Base-by-base conservation (phyloP, 2,888 invertebrate genomes). In the Drosophila acutilabella region DNA sequence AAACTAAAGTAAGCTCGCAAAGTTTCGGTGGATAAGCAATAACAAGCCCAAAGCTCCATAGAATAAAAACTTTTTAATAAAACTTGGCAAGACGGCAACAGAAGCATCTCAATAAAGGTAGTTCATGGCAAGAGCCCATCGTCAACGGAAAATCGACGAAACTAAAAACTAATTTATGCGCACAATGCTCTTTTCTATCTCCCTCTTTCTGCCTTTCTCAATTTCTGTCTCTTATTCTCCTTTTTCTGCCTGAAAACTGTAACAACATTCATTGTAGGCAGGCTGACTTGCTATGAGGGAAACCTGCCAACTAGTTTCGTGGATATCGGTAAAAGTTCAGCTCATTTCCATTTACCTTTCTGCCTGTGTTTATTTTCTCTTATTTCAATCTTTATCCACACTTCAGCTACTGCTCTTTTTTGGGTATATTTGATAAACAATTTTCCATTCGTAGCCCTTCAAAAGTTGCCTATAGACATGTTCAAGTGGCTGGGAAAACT, bases 391-490 rank as follows among this genome's bases (percentile, higher is more conserved):
- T 56, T 74, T 51, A 41, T 48, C 52, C 56, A 53, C 53, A 57
- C 53, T 70, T 68, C 36, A 58, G 54, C 60, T 8, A 33, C 42
- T 26, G 26, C 48, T 30, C 20, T 38, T 40, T 65, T 67, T 61
- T 30, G 30, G 30, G 30, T 30, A 64, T 60, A 58, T 80, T 74
- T 85, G 71, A 88, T 82, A 80, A 74, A 67, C 71, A 73, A 74
- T 71, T 78, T 70, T 40, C 11, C 54, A 40, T 26, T 30, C 36
- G 16, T 42, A 38, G 44, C 42, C 53, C 13, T 53, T 57, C 65
- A 58, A 61, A 80, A 71, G 61, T 66, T 74, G 23, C 56, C 52
- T 65, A 69, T 77, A 79, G 74, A 67, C 71, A 70, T 66, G 66
- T 58, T 71, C 69, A 66, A 85, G 64, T 66, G 74, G 26, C 26